Evolutionary conservation across 2,113 vertebrate species (phyloP), one percentile per base, ranked within the genome.

Genomic region (Zapornia atra): DNA sequence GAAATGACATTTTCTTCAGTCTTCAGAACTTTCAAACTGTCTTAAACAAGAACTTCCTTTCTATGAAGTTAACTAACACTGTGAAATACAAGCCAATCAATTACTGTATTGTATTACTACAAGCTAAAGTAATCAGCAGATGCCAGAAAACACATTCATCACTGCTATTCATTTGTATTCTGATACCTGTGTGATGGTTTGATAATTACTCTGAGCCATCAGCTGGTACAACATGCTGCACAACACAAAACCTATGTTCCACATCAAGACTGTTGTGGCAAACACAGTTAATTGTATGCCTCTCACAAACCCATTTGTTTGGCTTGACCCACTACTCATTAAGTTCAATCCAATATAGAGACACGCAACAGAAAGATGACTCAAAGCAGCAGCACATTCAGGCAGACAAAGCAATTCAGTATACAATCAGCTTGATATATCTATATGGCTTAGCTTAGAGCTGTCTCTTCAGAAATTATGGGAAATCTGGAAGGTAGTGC

Each of bases 1-100:
- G 40, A 94, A 92, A 95, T 85, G 15, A 15, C 19, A 72, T 96
- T 85, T 96, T 80, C 72, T 95, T 88, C 48, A 83, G 33, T 36
- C 29, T 85, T 76, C 44, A 66, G 28, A 34, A 63, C 15, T n/a
- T 90, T 57, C 66, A 71, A 25, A 70, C n/a, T 95, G 29, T 82
- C 26, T 79, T 53, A 78, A 40, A 56, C 48, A 84, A 77, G 20
- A 82, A 68, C 3, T 25, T 84, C 54, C 33, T 94, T 83, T 94
- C 66, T 50, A 80, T 40, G 24, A 89, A 68, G 38, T 80, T 83
- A 97, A 91, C 94, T 70, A 64, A 33, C 93, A 34, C 63, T 94
- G 82, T 54, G 51, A 38, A 92, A 61, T 51, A 94, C 77, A 72
- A 91, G 76, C 71, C 36, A 88, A 29, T 56, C 64, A 68, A 90